Percentiles rank a stretch among this genome's conserved stretches.
Evolutionary conservation across 2,888 invertebrate species (phyloP).

Genomic region (Lithophane ornitopus): DNA sequence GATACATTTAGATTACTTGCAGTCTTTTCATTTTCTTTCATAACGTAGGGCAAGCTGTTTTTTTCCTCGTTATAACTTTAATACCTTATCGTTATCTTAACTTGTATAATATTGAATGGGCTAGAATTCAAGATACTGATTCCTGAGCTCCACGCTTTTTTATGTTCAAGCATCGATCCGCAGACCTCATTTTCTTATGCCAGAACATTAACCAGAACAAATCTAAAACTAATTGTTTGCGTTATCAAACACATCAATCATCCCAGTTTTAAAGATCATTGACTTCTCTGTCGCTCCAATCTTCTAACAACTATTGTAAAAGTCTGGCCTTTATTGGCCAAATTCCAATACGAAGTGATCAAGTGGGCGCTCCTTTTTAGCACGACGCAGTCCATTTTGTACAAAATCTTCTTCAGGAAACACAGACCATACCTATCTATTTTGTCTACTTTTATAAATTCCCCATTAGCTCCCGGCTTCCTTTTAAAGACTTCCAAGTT

Average conservation of each 20-base stretch:
- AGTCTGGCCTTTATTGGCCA: not conserved
- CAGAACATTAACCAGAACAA: not conserved
- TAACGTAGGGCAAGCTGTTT: not conserved
- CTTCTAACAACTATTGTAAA: not conserved
- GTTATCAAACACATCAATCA: slow-evolving; percentile 21
- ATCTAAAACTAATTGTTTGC: slow-evolving; percentile 15
- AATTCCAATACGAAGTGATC: slow-evolving; percentile 6
- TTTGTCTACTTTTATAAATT: not conserved
- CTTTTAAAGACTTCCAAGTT: not conserved
- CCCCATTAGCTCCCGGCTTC: not conserved
- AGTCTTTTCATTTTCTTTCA: not conserved
- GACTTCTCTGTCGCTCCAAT: not conserved
- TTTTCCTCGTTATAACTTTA: not conserved
- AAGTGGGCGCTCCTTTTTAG: not conserved
- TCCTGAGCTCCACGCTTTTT: not conserved
- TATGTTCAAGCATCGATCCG: not conserved
- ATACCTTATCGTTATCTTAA: not conserved
- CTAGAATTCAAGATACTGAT: not conserved
- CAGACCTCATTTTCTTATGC: not conserved
- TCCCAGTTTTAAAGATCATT: slow-evolving; percentile 7
- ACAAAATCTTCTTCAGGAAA: not conserved
- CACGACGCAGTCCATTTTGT: not conserved
- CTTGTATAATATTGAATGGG: not conserved
- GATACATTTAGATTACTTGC: not conserved
- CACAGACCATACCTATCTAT: not conserved